Base-by-base conservation (phyloP, 1,140 invertebrate genomes). In the Schlechtendalia chinensis region DNA sequence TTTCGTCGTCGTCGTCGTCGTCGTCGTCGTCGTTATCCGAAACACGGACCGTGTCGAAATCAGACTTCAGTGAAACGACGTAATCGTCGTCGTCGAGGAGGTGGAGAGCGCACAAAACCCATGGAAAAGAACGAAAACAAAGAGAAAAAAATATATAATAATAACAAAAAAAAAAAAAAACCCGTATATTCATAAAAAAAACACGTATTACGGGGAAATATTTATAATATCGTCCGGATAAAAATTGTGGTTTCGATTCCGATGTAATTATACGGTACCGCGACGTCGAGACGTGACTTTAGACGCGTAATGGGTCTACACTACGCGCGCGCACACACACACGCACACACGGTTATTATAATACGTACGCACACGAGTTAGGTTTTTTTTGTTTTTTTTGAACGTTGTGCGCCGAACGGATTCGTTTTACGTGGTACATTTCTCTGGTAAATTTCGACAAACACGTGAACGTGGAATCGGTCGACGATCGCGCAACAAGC, bases 41-140 rank as follows among this genome's bases (percentile, higher is more conserved):
- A 79, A 79, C 75, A 63, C 75, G 39, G 58, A 79, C 75, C 75
- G 75, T 79, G 75, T 79, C 75, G 56, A 79, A 79, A 63, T 79
- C 27, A 79, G 32, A 63, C 17, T 29, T 14, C 12, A 50, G 47
- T 50, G 12, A 50, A 50, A 50, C 47, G 47, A 12, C 14, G 47
- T 50, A 50, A 12, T 4, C 12, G 1, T n/a, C 47, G 14, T 50
- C 22, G 14, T 0, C 16, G 24, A 50, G 67, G 22, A 17, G 47
- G 14, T 22, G n/a, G 65, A 69, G 22, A 22, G 39, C 1, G n/a
- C 5, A 22, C 1, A 5, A 10, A 58, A 24, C 45, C 65, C 53
- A 54, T 53, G 54, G 29, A 61, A 74, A 77, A 59, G 32, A 24
- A 59, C 14, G 17, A 29, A 47, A 63, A 77, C 61, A 79, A 79